Evolutionary conservation across 2,113 vertebrate species (phyloP), one percentile per base, ranked within the genome.

Genomic region (Solea solea): DNA sequence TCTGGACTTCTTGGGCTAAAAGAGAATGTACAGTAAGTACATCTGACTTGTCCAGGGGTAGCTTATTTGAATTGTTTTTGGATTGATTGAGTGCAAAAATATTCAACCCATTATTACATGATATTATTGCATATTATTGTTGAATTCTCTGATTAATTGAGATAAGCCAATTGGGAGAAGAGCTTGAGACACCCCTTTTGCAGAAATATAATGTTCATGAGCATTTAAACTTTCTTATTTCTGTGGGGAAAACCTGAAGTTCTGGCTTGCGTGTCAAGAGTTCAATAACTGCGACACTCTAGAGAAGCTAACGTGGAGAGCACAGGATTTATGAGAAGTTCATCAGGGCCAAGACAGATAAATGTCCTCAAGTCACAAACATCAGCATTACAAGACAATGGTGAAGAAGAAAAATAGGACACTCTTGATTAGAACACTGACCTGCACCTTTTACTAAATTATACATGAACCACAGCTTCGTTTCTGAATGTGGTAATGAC

Each of bases 131-230:
- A 55, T 48, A 8, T 67, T 49, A 50, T 65, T 66, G 21, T 21
- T 59, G 15, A 42, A 1, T 8, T 51, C 5, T 53, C 6, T 51
- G 5, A 28, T 68, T 92, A 15, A 93, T 94, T 74, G 94, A 96
- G 91, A 90, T 91, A 3, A 83, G 69, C 72, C 85, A 92, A 40
- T 93, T 91, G 93, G 92, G 88, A 44, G 88, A 95, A 85, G 93
- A 95, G 12, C 94, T 96, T 27, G 94, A 96, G 80, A 93, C 93
- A 52, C 88, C 96, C 28, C 92, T 96, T 50, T 92, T 94, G 69
- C 93, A 90, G 76, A 95, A 95, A 93, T 91, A 95, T 96, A 94
- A 96, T 95, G 94, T 70, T 39, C 25, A 12, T 60, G 57, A 14
- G 13, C 46, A 76, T 58, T 65, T 61, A 85, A 74, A 77, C 39